These are phyloP conservation scores for Forbesichthys agassizii DNA, from an alignment of 2,113 vertebrate genomes.

Conservation along the genomic window DNA sequence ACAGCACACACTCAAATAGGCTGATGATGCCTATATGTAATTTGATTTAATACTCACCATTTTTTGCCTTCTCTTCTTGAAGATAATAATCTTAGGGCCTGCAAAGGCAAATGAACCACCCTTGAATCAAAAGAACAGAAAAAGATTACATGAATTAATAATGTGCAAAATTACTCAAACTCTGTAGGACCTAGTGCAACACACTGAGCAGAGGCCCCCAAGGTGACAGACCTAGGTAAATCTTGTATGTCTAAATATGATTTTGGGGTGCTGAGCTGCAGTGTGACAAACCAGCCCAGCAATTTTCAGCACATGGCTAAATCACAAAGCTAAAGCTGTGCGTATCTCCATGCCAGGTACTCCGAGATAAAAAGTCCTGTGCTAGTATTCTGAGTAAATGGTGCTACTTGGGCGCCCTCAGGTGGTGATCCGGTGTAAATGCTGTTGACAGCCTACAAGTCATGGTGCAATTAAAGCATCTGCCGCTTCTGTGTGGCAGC, in stretches of 20 bases:
- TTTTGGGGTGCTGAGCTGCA: slow-evolving; percentile 43
- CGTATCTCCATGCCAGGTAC: slow-evolving; percentile 30
- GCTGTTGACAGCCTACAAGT: slow-evolving; percentile 73
- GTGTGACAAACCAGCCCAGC: slow-evolving; percentile 30
- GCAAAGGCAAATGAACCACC: slow-evolving; percentile 49
- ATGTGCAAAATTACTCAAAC: slow-evolving; percentile 76
- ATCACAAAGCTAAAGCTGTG: slow-evolving; percentile 26
- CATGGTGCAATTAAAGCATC: slow-evolving; percentile 76
- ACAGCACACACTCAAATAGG: slow-evolving; percentile 9
- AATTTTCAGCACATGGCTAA: slow-evolving; percentile 32
- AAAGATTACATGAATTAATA: slow-evolving; percentile 71
- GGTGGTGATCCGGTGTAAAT: slow-evolving; percentile 70
- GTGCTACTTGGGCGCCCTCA: slow-evolving; percentile 72
- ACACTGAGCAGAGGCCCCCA: slow-evolving; percentile 60
- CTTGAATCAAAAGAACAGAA: slow-evolving; percentile 49
- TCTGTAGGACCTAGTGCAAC: slow-evolving; percentile 58
- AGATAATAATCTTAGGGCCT: slow-evolving; percentile 48
- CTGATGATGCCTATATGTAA: slow-evolving; percentile 25
- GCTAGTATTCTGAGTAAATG: slow-evolving; percentile 14
- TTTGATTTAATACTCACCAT: slow-evolving; percentile 44
- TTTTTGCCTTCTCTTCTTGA: slow-evolving; percentile 55
- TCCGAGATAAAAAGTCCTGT: slow-evolving; percentile 21
- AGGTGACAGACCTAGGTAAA: slow-evolving; percentile 72
- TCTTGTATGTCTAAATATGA: slow-evolving; percentile 77
- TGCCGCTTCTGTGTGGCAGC: slow-evolving; percentile 70